These are phyloP conservation scores for Hemistola chrysoprasaria DNA, from an alignment of 2,888 invertebrate genomes.

Conservation along the genomic window DNA sequence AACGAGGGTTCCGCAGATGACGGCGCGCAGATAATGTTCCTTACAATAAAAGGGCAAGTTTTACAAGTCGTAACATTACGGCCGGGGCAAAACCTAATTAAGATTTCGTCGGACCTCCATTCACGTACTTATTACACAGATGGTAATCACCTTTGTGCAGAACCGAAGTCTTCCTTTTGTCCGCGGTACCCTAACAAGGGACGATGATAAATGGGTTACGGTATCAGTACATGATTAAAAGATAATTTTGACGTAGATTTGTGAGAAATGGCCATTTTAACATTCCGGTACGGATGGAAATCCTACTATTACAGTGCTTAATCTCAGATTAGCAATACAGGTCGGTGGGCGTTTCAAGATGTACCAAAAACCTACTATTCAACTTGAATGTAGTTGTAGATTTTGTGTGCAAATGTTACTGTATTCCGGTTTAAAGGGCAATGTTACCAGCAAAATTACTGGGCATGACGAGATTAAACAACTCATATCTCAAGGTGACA, in stretches of 20 bases:
- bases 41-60: conserved; percentile 38
- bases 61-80: conserved; percentile 38
- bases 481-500: too few relatives aligned
- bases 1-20: conserved; percentile 28
- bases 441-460: too few relatives aligned
- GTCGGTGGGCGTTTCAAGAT: too few relatives aligned
- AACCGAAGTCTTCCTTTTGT: conserved; percentile 48
- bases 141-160: conserved; percentile 49
- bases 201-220: conserved; percentile 46
- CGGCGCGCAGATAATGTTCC: conserved; percentile 31
- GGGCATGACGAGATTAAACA: too few relatives aligned
- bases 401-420: too few relatives aligned
- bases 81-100: conserved; percentile 46
- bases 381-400: too few relatives aligned
- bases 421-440: too few relatives aligned
- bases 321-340: too few relatives aligned
- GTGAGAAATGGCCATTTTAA: too few relatives aligned
- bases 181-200: conserved; percentile 40
- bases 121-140: conserved; percentile 54
- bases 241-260: conserved; percentile 8
- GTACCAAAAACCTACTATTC: too few relatives aligned
- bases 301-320: too few relatives aligned
- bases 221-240: conserved; percentile 41
- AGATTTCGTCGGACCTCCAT: conserved; percentile 45
- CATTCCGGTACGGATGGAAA: too few relatives aligned